Evolutionary conservation across 2,888 invertebrate genomes (phyloP).

Genomic region (Amphimallon solstitiale): DNA sequence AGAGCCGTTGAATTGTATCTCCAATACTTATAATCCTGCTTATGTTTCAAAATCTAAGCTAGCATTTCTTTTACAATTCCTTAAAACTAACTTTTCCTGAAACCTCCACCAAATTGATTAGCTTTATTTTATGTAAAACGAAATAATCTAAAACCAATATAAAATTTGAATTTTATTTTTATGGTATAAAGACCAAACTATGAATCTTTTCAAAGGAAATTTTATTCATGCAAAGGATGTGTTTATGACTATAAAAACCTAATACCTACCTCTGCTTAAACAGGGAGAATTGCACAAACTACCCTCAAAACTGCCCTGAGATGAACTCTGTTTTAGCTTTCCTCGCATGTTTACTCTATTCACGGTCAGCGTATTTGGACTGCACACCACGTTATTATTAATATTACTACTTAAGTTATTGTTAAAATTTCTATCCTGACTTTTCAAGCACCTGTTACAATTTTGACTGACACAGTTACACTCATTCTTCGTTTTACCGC

Average conservation of each 20-base stretch:
- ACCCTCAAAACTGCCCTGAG: slow-evolving; percentile 64
- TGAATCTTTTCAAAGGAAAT: too few relatives aligned
- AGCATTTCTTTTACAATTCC: too few relatives aligned
- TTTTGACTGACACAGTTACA: slow-evolving; percentile 50
- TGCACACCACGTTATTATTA: slow-evolving; percentile 53
- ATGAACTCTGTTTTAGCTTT: slow-evolving; percentile 60
- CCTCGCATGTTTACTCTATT: slow-evolving; percentile 53
- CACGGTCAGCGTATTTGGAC: slow-evolving; percentile 55
- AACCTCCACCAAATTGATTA: too few relatives aligned
- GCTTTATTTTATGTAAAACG: too few relatives aligned
- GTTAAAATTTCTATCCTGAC: slow-evolving; percentile 55
- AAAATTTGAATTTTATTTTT: too few relatives aligned
- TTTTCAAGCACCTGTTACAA: slow-evolving; percentile 56
- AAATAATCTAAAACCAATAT: too few relatives aligned
- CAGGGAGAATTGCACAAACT: slow-evolving; percentile 67
- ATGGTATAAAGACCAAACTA: too few relatives aligned
- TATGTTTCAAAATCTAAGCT: too few relatives aligned
- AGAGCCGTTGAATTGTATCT: too few relatives aligned
- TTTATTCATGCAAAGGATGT: too few relatives aligned
- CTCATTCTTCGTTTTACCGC: slow-evolving; percentile 38
- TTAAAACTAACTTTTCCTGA: too few relatives aligned
- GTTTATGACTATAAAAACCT: neutral
- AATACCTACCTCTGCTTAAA: slow-evolving; percentile 66
- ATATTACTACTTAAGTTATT: slow-evolving; percentile 55
- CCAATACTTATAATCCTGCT: too few relatives aligned